Evolutionary conservation across 1,140 invertebrate species (phyloP).

Genomic region (Luehdorfia chinensis): DNA sequence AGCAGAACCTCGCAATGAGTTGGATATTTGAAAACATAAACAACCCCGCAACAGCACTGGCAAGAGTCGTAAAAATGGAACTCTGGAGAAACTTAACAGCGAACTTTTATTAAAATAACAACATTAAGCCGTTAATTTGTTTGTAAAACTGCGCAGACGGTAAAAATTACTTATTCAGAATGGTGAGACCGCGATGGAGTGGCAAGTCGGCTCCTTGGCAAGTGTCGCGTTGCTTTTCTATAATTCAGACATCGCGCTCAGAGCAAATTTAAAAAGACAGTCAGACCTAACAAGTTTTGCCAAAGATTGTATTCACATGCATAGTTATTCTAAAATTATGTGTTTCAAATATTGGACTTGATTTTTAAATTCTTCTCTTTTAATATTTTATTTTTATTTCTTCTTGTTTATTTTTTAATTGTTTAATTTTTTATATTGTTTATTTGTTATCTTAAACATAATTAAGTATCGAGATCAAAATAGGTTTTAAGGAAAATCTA

Average conservation of each 20-base stretch:
- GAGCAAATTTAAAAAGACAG: constrained; percentile 13
- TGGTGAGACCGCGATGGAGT: constrained; percentile 51
- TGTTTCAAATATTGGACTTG: background rate
- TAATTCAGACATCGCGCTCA: constrained; percentile 51
- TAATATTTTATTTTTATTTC: too few species aligned
- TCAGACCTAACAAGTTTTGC: constrained; percentile 12
- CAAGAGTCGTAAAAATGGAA: constrained; percentile 67
- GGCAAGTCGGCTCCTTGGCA: constrained; percentile 42
- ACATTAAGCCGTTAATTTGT: constrained; percentile 74
- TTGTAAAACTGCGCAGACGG: constrained; percentile 73
- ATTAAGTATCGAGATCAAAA: too few species aligned
- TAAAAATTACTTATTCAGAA: constrained; percentile 73
- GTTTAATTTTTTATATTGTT: too few species aligned
- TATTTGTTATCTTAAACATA: too few species aligned
- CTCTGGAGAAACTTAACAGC: constrained; percentile 55
- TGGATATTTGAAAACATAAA: constrained; percentile 63
- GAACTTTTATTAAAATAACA: constrained; percentile 75
- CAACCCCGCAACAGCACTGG: constrained; percentile 61
- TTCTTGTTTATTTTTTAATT: too few species aligned
- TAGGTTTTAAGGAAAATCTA: constrained; percentile 58
- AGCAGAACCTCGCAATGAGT: constrained; percentile 17
- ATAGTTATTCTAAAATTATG: background rate
- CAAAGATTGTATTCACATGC: constrained; percentile 6
- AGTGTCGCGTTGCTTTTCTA: constrained; percentile 55
- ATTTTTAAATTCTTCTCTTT: too few species aligned